Evolutionary conservation across 2,797 vertebrate species (phyloP), one percentile per base, ranked within the genome.

Genomic region (Pelochelys cantorii): DNA sequence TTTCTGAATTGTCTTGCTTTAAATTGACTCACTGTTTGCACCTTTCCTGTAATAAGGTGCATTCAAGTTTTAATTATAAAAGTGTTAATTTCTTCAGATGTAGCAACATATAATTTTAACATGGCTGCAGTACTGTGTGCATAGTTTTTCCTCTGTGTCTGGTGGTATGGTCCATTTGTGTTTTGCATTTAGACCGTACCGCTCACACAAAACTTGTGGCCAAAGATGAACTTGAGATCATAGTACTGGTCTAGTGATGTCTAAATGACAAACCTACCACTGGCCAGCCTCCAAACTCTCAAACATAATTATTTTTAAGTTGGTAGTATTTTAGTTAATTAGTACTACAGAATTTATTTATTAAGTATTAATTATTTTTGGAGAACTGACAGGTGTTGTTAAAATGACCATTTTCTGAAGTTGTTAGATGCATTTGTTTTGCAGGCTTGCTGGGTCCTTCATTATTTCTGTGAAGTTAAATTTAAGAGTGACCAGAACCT

Each of bases 391-490:
- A 31, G 52, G n/a, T 42, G 10, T 57, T 31, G 20, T 25, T 75
- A 87, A 90, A 48, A 13, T 78, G 56, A 54, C 42, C 83, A 65
- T 57, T 62, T 14, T 81, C 59, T 87, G 65, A 84, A 62, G 57
- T 93, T 87, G 14, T 81, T 89, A 18, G 3, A 22, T 34, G 34
- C 87, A 1, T 83, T 23, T 88, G 80, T 75, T 37, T 74, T 80
- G 4, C 83, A 99, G 99, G 99, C 99, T 95, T 99, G 99, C 96
- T 99, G 99, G 99, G 99, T 99, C 84, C 98, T 99, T 96, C 99
- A 99, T 97, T 99, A 99, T 98, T 99, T 99, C 98, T 99, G 99
- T 83, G 99, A 99, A 98, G 99, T 99, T 81, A 99, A 99, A 97
- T 99, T 99, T 96, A 99, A 99, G 98, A 99, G 98, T 96, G 99